Evolutionary conservation across 1,140 invertebrate genomes (phyloP).

Genomic region (Melitaea cinxia): DNA sequence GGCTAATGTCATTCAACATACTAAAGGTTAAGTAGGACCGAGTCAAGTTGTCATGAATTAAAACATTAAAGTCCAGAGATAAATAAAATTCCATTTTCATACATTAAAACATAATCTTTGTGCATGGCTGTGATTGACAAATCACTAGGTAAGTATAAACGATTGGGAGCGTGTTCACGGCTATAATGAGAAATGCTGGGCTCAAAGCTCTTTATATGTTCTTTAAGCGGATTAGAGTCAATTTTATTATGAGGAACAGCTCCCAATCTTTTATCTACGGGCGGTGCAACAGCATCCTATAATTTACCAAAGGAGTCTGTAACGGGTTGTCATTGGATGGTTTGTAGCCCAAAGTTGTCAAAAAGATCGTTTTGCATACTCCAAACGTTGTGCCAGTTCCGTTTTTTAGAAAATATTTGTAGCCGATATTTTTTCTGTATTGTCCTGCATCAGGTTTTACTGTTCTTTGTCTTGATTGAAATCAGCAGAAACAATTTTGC

Average conservation of each 20-base stretch:
- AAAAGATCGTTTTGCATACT: slow-evolving; percentile 36
- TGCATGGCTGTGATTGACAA: slow-evolving; percentile 8
- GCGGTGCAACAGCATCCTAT: slow-evolving; percentile 27
- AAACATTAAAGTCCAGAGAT: too few relatives aligned
- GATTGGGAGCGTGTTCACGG: slow-evolving; percentile 35
- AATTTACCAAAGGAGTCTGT: slow-evolving; percentile 29
- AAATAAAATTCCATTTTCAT: too few relatives aligned
- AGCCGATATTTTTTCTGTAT: slow-evolving; percentile 33
- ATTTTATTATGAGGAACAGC: slow-evolving; percentile 36
- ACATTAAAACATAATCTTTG: too few relatives aligned
- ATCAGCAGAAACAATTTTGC: too few relatives aligned
- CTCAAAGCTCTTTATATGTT: slow-evolving; percentile 37
- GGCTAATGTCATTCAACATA: too few relatives aligned
- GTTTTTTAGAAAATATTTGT: slow-evolving; percentile 29
- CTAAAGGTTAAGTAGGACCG: too few relatives aligned
- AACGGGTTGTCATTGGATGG: slow-evolving; percentile 33
- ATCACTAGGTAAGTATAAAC: slow-evolving; percentile 37
- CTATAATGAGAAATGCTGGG: slow-evolving; percentile 36
- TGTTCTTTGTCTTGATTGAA: slow-evolving; percentile 31
- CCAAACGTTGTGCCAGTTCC: slow-evolving; percentile 26
- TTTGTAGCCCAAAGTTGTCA: slow-evolving; percentile 38
- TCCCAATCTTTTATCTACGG: slow-evolving; percentile 35
- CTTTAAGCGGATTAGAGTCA: slow-evolving; percentile 35
- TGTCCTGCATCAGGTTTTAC: slow-evolving; percentile 32
- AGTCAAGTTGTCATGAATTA: too few relatives aligned